phyloP scores from a whole-genome alignment of 53 echinoderm and acorn worm species.

The Astropecten irregularis region DNA sequence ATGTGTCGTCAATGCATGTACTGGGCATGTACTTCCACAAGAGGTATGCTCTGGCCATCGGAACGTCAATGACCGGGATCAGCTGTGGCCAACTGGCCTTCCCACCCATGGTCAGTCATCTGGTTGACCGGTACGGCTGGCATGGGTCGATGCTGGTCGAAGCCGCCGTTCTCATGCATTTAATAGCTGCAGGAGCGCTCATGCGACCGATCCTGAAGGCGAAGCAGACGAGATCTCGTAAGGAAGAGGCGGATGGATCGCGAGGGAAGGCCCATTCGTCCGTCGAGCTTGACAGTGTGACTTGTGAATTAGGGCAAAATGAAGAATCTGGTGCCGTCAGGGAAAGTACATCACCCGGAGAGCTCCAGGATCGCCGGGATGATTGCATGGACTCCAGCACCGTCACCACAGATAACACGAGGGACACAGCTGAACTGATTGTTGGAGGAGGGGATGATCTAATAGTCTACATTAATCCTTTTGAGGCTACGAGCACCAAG shows the following conservation, averaged over 20 bases:
- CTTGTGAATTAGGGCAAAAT: too few relatives aligned
- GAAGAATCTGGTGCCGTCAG: too few relatives aligned
- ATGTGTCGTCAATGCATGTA: neutral
- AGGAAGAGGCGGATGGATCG: too few relatives aligned
- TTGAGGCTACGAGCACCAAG: neutral
- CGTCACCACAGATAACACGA: too few relatives aligned
- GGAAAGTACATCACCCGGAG: too few relatives aligned
- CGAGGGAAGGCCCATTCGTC: too few relatives aligned
- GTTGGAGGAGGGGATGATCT: neutral
- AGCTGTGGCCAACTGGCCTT: slow-evolving; percentile 24
- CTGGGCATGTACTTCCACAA: slow-evolving; percentile 17
- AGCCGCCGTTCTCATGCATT: neutral
- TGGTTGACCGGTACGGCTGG: slow-evolving; percentile 18
- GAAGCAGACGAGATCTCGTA: neutral
- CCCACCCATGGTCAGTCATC: slow-evolving; percentile 1
- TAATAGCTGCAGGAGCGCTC: slow-evolving; percentile 19
- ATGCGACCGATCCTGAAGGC: neutral
- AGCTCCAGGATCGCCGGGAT: too few relatives aligned
- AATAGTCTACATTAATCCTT: neutral
- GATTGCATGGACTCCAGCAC: too few relatives aligned
- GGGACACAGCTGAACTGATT: neutral
- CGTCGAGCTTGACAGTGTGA: too few relatives aligned
- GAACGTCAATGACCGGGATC: neutral
- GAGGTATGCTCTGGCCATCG: neutral
- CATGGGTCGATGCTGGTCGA: slow-evolving; percentile 2